Evolutionary conservation across 1,140 invertebrate species (phyloP).

Genomic region (Lasaia peninsularis): DNA sequence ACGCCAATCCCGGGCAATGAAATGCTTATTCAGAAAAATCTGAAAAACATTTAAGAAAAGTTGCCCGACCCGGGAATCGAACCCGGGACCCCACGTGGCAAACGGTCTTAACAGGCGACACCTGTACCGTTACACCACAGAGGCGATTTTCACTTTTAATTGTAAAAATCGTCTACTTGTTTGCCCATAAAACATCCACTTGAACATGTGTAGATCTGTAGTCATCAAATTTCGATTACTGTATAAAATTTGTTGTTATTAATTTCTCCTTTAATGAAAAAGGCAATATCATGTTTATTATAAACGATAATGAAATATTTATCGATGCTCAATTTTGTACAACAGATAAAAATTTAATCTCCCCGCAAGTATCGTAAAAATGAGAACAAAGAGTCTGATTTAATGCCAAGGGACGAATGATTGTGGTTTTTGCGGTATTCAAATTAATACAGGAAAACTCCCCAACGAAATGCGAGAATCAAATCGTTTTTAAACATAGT

Average conservation of each 20-base stretch:
- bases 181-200: too few species aligned
- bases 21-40: too few species aligned
- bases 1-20: too few species aligned
- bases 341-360: slow-evolving; percentile 12
- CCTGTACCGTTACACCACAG: too few species aligned
- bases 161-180: too few species aligned
- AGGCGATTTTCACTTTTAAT: too few species aligned
- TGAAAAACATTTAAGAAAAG: too few species aligned
- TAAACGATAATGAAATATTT: slow-evolving; percentile 11
- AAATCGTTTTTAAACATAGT: neutral
- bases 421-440: slow-evolving; percentile 11
- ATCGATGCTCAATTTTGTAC: neutral
- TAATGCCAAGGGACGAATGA: slow-evolving; percentile 1
- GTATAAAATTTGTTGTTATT: too few species aligned
- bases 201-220: too few species aligned
- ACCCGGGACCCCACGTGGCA: too few species aligned
- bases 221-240: neutral
- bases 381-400: slow-evolving; percentile 10
- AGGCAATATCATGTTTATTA: neutral
- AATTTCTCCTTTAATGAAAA: neutral
- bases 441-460: slow-evolving; percentile 1
- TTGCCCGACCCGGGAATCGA: too few species aligned
- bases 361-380: slow-evolving; percentile 5
- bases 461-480: neutral
- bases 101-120: too few species aligned